These are phyloP conservation scores for Lottia scabra DNA, from an alignment of 2,888 invertebrate genomes.

Conservation along the genomic window DNA sequence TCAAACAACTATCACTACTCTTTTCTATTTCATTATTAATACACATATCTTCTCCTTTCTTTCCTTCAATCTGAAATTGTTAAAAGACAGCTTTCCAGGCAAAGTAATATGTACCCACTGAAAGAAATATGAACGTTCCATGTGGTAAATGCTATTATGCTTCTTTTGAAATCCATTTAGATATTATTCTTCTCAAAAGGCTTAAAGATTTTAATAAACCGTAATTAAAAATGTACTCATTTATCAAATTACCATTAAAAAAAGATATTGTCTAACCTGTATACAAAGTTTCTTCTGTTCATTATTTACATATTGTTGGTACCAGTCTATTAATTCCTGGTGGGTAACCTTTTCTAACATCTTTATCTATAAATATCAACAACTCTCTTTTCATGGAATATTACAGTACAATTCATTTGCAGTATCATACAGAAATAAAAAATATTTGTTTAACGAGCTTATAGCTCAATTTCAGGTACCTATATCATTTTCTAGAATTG, in stretches of 20 bases:
- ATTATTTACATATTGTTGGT: conserved; percentile 20
- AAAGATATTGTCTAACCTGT: conserved; percentile 24
- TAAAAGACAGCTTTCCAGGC: no score
- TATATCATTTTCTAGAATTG: no score
- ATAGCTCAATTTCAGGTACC: no score
- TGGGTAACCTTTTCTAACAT: conserved; percentile 22
- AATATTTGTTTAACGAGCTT: no score
- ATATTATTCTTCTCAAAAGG: no score
- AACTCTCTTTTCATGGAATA: no score
- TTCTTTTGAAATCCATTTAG: no score
- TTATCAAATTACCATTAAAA: background rate
- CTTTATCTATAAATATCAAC: conserved; percentile 20
- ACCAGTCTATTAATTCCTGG: conserved; percentile 26
- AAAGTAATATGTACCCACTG: no score
- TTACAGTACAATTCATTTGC: no score
- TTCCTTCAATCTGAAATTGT: conserved; percentile 11
- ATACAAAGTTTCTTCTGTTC: conserved; percentile 28
- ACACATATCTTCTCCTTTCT: background rate
- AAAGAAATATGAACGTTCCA: background rate
- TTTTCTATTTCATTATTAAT: background rate
- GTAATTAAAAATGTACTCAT: background rate
- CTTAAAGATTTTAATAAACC: background rate
- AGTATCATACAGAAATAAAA: no score
- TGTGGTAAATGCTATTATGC: background rate
- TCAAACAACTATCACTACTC: background rate